phyloP scores from a whole-genome alignment of 2,113 vertebrate genomes.

The Microtus richardsoni region DNA sequence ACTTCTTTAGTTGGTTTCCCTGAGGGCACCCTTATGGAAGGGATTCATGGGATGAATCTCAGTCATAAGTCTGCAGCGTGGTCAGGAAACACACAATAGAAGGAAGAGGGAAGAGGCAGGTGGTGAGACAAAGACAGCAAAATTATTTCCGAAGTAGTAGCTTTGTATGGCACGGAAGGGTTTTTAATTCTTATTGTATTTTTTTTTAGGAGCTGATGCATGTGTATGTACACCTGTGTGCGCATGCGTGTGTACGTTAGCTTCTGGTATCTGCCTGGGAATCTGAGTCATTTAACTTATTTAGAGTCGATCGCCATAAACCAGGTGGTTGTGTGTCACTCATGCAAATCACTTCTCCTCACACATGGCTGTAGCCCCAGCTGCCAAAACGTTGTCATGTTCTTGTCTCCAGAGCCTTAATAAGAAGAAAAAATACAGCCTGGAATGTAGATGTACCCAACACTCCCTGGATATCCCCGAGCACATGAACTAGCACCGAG shows the following conservation, averaged over 20 bases:
- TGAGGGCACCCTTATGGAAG: not conserved
- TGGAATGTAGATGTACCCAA: constrained; percentile 61
- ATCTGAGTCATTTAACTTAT: constrained; percentile 78
- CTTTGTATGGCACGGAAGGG: not conserved
- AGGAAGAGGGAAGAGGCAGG: accelerated
- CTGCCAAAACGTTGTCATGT: constrained; percentile 83
- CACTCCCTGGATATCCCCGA: constrained; percentile 25
- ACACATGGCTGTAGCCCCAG: constrained; percentile 81
- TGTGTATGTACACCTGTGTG: not conserved
- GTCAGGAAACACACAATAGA: not conserved
- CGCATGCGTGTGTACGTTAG: not conserved
- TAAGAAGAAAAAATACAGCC: constrained; percentile 76
- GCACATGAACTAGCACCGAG: constrained; percentile 19
- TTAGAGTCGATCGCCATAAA: constrained; percentile 78
- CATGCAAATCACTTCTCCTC: constrained; percentile 81
- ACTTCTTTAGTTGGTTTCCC: not conserved
- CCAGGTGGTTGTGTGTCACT: constrained; percentile 82
- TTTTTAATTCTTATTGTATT: not conserved
- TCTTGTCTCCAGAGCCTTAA: constrained; percentile 82
- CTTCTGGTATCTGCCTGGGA: constrained; percentile 74
- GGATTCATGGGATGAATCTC: not conserved
- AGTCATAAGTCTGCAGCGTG: not conserved
- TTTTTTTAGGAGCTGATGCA: not conserved
- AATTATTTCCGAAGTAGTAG: not conserved
- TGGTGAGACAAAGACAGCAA: not conserved